These are phyloP conservation scores for Limnephilus auricula DNA, from an alignment of 2,888 invertebrate species.

Conservation along the genomic window DNA sequence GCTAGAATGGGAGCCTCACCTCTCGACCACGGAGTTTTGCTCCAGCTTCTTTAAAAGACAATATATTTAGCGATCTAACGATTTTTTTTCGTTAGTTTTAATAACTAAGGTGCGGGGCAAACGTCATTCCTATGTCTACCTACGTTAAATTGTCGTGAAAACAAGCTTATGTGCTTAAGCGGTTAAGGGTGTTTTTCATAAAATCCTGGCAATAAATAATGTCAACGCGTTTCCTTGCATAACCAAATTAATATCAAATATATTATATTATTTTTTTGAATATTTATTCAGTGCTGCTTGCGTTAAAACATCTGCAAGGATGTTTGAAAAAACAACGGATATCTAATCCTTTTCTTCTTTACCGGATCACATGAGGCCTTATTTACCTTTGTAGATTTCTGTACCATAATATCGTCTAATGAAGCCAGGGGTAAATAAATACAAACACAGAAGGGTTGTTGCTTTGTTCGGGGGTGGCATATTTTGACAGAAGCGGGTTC, in stretches of 20 bases:
- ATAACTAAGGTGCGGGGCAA: too few relatives aligned
- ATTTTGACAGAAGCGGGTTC: constrained; percentile 60
- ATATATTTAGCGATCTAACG: too few relatives aligned
- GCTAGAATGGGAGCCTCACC: too few relatives aligned
- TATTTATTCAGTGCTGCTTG: not conserved
- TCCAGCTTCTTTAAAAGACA: too few relatives aligned
- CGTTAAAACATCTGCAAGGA: not conserved
- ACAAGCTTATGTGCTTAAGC: too few relatives aligned
- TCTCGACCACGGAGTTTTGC: too few relatives aligned
- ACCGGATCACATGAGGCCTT: not conserved
- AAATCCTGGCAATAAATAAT: not conserved
- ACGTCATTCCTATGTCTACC: too few relatives aligned
- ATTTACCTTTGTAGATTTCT: constrained; percentile 5
- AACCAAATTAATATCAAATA: not conserved
- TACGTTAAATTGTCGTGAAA: not conserved
- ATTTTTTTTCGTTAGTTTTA: too few relatives aligned
- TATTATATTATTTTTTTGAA: not conserved
- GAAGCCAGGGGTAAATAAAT: constrained; percentile 15
- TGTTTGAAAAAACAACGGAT: constrained; percentile 25
- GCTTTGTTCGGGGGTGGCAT: constrained; percentile 47
- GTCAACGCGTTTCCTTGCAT: too few relatives aligned
- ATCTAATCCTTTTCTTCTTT: not conserved
- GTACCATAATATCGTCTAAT: constrained; percentile 7
- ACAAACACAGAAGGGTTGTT: constrained; percentile 26
- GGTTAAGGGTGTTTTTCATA: not conserved